phyloP scores from a whole-genome alignment of 1,140 invertebrate genomes.

The Conopomorpha cramerella region DNA sequence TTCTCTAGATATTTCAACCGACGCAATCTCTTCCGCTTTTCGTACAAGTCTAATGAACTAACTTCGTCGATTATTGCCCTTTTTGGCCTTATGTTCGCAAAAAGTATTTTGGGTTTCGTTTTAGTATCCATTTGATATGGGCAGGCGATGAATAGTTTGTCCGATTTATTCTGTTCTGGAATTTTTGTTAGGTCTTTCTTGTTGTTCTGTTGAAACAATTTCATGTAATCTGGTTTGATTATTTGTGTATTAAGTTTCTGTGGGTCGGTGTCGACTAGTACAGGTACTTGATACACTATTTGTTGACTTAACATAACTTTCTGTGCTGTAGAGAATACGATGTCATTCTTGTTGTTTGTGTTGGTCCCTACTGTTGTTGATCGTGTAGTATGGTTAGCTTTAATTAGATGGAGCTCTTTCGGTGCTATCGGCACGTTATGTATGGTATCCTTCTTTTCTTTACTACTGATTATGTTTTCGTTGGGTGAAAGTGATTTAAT shows the following conservation, averaged over 20 bases:
- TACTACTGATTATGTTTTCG: slow-evolving; percentile 10
- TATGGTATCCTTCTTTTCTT: slow-evolving; percentile 5
- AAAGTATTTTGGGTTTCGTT: slow-evolving; percentile 36
- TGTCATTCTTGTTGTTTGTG: slow-evolving; percentile 29
- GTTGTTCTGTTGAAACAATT: slow-evolving; percentile 16
- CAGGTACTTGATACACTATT: slow-evolving; percentile 47
- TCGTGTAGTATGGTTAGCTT: slow-evolving; percentile 31
- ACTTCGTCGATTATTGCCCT: slow-evolving; percentile 28
- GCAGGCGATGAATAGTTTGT: slow-evolving; percentile 34
- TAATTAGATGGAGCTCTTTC: slow-evolving; percentile 32
- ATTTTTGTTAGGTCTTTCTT: slow-evolving; percentile 20
- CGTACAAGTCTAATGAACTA: slow-evolving; percentile 46
- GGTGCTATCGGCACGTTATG: slow-evolving; percentile 8
- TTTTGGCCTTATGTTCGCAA: slow-evolving; percentile 32
- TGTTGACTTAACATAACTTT: slow-evolving; percentile 40
- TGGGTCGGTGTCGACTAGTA: slow-evolving; percentile 32
- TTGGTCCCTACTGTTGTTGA: slow-evolving; percentile 22
- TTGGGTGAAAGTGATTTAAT: slow-evolving; percentile 11
- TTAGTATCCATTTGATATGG: slow-evolving; percentile 41
- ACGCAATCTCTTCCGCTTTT: slow-evolving; percentile 32
- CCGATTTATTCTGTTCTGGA: slow-evolving; percentile 19
- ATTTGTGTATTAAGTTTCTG: slow-evolving; percentile 18
- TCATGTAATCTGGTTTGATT: slow-evolving; percentile 19
- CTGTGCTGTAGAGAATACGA: slow-evolving; percentile 29
- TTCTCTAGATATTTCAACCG: slow-evolving; percentile 30